Base-by-base conservation (phyloP, 2,888 invertebrate species). In the Enchytraeus crypticus region DNA sequence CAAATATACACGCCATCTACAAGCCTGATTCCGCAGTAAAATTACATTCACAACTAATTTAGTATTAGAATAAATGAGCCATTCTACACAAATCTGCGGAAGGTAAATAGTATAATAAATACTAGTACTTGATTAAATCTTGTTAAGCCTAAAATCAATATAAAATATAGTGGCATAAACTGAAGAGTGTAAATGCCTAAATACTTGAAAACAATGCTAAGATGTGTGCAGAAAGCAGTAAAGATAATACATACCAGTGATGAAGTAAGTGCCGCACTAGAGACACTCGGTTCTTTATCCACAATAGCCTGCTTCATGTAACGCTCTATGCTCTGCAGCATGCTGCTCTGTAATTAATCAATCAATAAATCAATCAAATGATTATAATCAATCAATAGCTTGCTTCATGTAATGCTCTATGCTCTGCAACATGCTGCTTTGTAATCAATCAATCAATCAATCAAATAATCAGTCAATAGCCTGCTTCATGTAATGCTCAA, bases 271-370 rank as follows among this genome's bases (percentile, higher is more conserved):
- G 98, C 97, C 0, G 98, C 97, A 70, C 95, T 93, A 59, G 96
- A 91, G 0, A 99, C 96, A 0, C 92, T 89, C 0, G 92, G 86
- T 70, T 90, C 90, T 73, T 91, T 89, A 80, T 98, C 98, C n/a
- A 98, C 97, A 70, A 99, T 97, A 0, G 97, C 97, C 78, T 98
- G 97, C 77, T 98, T 98, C 96, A 98, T 97, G 80, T 98, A 98
- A 62, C 98, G 84, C 77, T 99, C 98, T 64, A 99, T 95, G 3
- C 95, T 90, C 80, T 97, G 92, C 60, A 97, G 81, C 95, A 83
- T 83, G 26, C 81, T 79, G 59, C 76, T 76, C 82, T 83, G 49
- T 49, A 49, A 8, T 8, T 21, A 49, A 43, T 43, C 43, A 43
- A 14, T 43, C 43, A 43, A 43, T 43, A 43, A 43, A 43, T 43